Evolutionary conservation across 2,888 invertebrate species (phyloP), one percentile per base, ranked within the genome.

Genomic region (Cancer borealis): DNA sequence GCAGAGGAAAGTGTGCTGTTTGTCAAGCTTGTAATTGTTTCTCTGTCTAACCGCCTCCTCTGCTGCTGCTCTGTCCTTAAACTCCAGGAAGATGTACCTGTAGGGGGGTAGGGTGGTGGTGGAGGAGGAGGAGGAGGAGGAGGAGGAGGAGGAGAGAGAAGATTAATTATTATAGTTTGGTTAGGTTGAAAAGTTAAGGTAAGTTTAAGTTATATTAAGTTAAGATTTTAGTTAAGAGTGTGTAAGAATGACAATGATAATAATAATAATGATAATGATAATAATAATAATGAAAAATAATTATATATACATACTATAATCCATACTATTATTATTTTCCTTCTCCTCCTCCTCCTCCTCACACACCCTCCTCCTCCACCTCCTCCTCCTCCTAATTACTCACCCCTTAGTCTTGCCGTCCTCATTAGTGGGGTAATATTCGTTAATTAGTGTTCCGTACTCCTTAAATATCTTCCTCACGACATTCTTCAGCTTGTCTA

Each of bases 11-110:
- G 98, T 99, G 96, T 99, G 99, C 96, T 98, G 98, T 96, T 99
- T 91, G 97, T 99, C 99, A 96, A 99, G 97, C 96, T 98, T 99
- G 97, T 99, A 98, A 96, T 98, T 98, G 97, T 99, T 98, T 91
- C 98, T 97, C 84, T 98, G 97, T 96, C 98, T 98, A 0, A 99
- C 98, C 12, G 99, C 99, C 96, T 99, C 98, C 93, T 98, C 97
- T 39, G 99, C 99, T 96, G 98, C 98, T 91, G 97, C 97, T 12
- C 98, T 98, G 96, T 98, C 98, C 96, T 97, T 98, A 96, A 98
- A 99, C 96, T 99, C 99, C 96, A 99, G 97, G 96, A 99, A 99
- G 96, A 99, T 98, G 97, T 98, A 99, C 26, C 98, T 97, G 95
- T 39, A 96, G 96, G 95, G 94, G 89, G 94, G 87, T 49, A 84